These are phyloP conservation scores for Callocephalon fimbriatum DNA, from an alignment of 2,113 vertebrate genomes.

Conservation along the genomic window DNA sequence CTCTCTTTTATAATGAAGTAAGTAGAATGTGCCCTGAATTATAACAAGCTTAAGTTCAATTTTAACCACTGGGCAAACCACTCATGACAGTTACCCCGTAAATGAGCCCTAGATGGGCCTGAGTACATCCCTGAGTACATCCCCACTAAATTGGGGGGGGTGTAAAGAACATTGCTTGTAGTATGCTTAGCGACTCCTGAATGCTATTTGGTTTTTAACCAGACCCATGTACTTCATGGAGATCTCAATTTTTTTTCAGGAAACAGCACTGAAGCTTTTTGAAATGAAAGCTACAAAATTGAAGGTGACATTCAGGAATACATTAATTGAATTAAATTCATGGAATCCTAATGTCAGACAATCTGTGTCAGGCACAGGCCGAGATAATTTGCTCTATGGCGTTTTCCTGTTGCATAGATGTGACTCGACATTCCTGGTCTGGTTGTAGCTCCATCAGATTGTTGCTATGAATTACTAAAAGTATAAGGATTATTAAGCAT, in stretches of 20 bases:
- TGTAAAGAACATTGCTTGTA: neutral
- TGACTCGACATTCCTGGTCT: neutral
- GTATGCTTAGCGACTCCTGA: neutral
- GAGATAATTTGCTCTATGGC: neutral
- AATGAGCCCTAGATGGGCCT: neutral
- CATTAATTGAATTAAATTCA: neutral
- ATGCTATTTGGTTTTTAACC: neutral
- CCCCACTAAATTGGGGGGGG: fast-evolving
- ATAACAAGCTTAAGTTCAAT: neutral
- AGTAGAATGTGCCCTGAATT: neutral
- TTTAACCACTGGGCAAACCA: neutral
- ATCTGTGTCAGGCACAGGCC: neutral
- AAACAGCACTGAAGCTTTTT: neutral
- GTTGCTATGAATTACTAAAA: neutral
- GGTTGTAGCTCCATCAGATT: neutral
- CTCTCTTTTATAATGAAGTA: neutral
- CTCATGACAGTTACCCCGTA: neutral
- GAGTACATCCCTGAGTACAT: neutral
- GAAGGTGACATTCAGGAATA: neutral
- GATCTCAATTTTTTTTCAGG: neutral
- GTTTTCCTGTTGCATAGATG: neutral
- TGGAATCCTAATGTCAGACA: neutral
- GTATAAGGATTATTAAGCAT: neutral
- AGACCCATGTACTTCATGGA: neutral
- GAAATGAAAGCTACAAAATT: neutral